Conservation (phyloP, 2,797 vertebrate genomes). For the Chaunax sp. region DNA sequence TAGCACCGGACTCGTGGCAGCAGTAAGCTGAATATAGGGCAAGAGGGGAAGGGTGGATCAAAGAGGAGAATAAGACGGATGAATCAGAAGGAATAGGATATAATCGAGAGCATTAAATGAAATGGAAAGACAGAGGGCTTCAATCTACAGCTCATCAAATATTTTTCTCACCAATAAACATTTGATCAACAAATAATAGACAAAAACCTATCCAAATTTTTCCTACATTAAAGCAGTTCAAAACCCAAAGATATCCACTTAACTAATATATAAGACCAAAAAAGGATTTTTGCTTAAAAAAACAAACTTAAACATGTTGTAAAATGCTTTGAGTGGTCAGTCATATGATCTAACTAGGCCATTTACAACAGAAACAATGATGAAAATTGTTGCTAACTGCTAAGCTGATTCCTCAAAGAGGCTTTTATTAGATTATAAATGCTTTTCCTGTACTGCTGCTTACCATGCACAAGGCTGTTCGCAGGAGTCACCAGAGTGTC, state of each 20-base stretch:
- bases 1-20: conserved; percentile 95
- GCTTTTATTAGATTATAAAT: neutral
- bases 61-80: neutral
- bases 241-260: too few relatives aligned
- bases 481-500: conserved; percentile 93
- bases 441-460: conserved; percentile 58
- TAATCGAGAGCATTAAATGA: neutral
- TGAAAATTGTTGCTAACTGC: neutral
- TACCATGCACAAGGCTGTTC: conserved; percentile 94
- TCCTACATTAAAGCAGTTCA: too few relatives aligned
- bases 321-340: too few relatives aligned
- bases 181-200: too few relatives aligned
- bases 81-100: neutral
- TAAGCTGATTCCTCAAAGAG: too few relatives aligned
- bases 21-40: conserved; percentile 86
- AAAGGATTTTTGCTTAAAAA: too few relatives aligned
- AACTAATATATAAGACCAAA: too few relatives aligned
- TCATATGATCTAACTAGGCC: too few relatives aligned
- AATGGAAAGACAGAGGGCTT: neutral
- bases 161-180: too few relatives aligned
- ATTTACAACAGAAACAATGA: neutral
- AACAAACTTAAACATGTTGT: too few relatives aligned
- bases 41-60: neutral
- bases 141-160: too few relatives aligned
- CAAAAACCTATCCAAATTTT: too few relatives aligned